These are phyloP conservation scores for Strigamia crassipes DNA, from an alignment of 2,888 invertebrate species.

Conservation along the genomic window DNA sequence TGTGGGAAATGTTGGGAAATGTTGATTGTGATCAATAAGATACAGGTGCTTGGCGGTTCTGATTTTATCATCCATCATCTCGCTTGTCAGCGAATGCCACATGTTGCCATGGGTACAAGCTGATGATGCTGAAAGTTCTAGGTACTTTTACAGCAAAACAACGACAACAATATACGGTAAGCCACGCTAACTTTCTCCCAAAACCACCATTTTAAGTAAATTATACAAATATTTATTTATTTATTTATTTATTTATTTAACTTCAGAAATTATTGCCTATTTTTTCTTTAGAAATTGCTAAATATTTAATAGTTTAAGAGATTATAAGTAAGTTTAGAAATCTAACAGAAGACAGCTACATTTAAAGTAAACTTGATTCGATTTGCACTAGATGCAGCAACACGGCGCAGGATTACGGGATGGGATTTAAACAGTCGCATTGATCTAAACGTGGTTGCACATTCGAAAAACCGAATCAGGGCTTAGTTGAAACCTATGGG, in stretches of 20 bases:
- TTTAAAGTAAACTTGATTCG: conserved; percentile 19
- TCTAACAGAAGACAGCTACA: not conserved
- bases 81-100: conserved; percentile 8
- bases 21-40: conserved; percentile 2
- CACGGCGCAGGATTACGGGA: conserved; percentile 2
- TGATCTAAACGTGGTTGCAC: conserved; percentile 13
- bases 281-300: not conserved
- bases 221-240: no score
- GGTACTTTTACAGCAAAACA: not conserved
- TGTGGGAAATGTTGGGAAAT: not conserved
- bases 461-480: not conserved
- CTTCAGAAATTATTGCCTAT: not conserved
- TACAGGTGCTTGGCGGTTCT: conserved; percentile 12
- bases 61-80: conserved; percentile 27
- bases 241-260: not conserved
- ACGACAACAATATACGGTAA: not conserved
- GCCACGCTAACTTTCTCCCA: not conserved
- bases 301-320: not conserved
- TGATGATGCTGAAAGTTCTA: not conserved
- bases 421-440: not conserved
- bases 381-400: not conserved
- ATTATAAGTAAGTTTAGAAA: not conserved
- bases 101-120: not conserved
- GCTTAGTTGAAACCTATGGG: not conserved
- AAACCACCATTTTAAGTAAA: no score